phyloP scores from a whole-genome alignment of 2,888 invertebrate genomes.

The Microplitis deprimator region DNA sequence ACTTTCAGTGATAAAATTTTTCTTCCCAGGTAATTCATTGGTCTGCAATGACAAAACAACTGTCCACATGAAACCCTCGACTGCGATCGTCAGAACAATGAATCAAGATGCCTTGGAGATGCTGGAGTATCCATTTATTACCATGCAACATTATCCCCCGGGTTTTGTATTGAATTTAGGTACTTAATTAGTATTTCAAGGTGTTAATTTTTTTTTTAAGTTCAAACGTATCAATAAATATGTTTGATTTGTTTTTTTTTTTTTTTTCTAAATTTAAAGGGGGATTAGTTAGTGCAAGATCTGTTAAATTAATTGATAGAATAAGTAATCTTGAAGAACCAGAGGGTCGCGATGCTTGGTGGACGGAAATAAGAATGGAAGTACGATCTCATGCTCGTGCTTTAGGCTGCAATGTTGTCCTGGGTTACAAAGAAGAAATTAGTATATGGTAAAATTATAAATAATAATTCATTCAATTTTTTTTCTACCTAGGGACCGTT shows the following conservation, averaged over 20 bases:
- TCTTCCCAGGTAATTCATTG: slow-evolving; percentile 81
- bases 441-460: slow-evolving; percentile 84
- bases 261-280: slow-evolving; percentile 69
- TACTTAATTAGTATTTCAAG: slow-evolving; percentile 62
- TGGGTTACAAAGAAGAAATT: slow-evolving; percentile 94
- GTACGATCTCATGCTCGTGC: slow-evolving; percentile 94
- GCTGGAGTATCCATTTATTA: slow-evolving; percentile 96
- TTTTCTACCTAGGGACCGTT: background rate
- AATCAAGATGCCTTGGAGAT: slow-evolving; percentile 88
- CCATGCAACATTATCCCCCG: slow-evolving; percentile 90
- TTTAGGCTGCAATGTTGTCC: slow-evolving; percentile 92
- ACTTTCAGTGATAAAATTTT: background rate
- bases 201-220: background rate
- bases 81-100: slow-evolving; percentile 77
- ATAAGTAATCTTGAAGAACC: slow-evolving; percentile 90
- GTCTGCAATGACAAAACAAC: slow-evolving; percentile 78
- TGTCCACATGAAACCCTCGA: slow-evolving; percentile 73
- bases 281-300: slow-evolving; percentile 88
- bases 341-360: slow-evolving; percentile 94
- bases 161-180: slow-evolving; percentile 92
- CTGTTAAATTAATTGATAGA: slow-evolving; percentile 85
- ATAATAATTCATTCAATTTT: background rate
- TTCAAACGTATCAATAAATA: background rate
- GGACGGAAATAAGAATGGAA: slow-evolving; percentile 96
- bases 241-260: background rate